A percentile compares a stretch with the other conserved stretches of the same genome.
phyloP scores from a whole-genome alignment of 2,113 vertebrate species.

The Cavia aperea region DNA sequence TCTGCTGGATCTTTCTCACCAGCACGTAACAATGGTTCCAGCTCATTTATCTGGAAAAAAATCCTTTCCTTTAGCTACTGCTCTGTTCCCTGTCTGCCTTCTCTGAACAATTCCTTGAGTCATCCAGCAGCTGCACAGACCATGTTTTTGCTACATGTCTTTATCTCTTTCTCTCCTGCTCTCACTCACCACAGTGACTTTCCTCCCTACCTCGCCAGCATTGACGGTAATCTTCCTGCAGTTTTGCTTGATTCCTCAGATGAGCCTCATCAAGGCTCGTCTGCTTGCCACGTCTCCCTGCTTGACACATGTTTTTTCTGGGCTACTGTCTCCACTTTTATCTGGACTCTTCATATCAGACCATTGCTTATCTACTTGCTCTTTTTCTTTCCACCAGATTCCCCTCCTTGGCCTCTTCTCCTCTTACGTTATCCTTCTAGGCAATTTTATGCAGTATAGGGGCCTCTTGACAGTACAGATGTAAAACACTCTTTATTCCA shows the following conservation, averaged over 20 bases:
- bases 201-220: neutral
- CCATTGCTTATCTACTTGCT: neutral
- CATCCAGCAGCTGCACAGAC: neutral
- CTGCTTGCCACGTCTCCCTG: neutral
- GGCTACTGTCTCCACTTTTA: neutral
- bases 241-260: neutral
- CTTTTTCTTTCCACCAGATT: neutral
- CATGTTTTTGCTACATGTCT: neutral
- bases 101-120: neutral
- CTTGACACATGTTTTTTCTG: neutral
- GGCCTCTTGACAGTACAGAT: neutral
- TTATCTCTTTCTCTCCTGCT: neutral
- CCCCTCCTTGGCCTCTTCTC: neutral
- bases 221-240: neutral
- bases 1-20: neutral
- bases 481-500: neutral
- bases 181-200: neutral
- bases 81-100: neutral
- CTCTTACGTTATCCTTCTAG: constrained; percentile 4
- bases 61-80: neutral
- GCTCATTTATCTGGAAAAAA: neutral
- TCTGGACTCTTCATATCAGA: neutral
- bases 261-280: neutral
- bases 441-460: neutral
- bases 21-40: neutral